Percentiles rank a stretch among this genome's conserved stretches.
phyloP scores from a whole-genome alignment of 2,888 invertebrate genomes.

The Taphrorychus bicolor region DNA sequence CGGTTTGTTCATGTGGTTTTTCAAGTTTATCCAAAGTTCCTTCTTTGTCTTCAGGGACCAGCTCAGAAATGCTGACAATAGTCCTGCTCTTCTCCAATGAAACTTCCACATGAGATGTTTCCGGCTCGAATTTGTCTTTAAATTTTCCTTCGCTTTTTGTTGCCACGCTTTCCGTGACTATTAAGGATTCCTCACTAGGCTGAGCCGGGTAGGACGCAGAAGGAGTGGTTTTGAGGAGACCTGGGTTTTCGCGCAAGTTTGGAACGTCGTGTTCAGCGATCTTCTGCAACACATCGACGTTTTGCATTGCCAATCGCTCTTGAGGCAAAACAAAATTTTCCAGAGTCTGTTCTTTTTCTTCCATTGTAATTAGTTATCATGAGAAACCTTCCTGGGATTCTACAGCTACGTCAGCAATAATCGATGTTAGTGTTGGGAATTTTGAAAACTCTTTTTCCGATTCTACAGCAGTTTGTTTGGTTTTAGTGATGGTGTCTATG shows the following conservation, averaged over 20 bases:
- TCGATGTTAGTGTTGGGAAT: constrained; percentile 53
- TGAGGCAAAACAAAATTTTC: constrained; percentile 52
- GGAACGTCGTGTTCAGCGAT: constrained; percentile 57
- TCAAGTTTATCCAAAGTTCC: constrained; percentile 47
- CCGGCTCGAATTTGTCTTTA: constrained; percentile 60
- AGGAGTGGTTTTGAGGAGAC: constrained; percentile 44
- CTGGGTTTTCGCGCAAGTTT: constrained; percentile 50
- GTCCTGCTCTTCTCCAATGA: constrained; percentile 62
- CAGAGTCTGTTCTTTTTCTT: constrained; percentile 59
- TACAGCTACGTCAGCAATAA: constrained; percentile 59
- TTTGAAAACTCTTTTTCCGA: constrained; percentile 57
- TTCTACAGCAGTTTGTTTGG: constrained; percentile 58
- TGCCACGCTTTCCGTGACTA: constrained; percentile 60
- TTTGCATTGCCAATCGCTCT: constrained; percentile 50
- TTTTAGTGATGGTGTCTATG: constrained; percentile 53
- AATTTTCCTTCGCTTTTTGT: constrained; percentile 64
- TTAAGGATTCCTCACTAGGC: constrained; percentile 59
- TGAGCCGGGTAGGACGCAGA: constrained; percentile 54
- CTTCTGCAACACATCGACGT: constrained; percentile 53
- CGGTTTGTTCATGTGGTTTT: constrained; percentile 52
- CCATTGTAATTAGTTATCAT: constrained; percentile 59
- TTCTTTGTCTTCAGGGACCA: constrained; percentile 55
- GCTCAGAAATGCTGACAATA: constrained; percentile 58
- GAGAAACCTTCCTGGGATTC: constrained; percentile 57
- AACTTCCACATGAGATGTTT: constrained; percentile 60